Base-by-base conservation (phyloP, 2,113 vertebrate genomes). In the Corynorhinus townsendii region DNA sequence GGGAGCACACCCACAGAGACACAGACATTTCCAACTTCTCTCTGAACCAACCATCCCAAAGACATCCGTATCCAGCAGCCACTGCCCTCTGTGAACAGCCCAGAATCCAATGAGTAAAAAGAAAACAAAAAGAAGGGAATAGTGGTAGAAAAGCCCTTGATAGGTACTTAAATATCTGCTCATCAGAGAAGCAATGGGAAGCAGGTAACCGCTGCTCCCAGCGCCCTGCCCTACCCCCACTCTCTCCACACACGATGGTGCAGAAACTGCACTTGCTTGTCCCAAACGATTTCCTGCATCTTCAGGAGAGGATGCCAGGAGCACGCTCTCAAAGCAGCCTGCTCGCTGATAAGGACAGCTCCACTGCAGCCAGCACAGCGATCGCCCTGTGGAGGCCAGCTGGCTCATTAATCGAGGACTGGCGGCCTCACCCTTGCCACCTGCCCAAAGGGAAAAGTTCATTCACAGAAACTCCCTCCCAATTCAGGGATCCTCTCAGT, bases 351-450 rank as follows among this genome's bases (percentile, higher is more conserved):
- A 80, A 93, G 66, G 3, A 64, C 11, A 76, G 86, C 91, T 93
- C 88, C 87, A 84, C 86, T 76, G 90, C 66, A 81, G 71, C 38
- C 15, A 68, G 86, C 0, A 0, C 95, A 95, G 93, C 66, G 96
- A 89, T 86, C 45, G 0, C 11, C 76, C 77, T 62, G 82, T 83
- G 80, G 88, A 35, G 73, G 68, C 56, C 76, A 12, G 54, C 69
- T 56, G 89, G 72, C 86, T 92, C 66, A 62, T 3, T 35, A 73
- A 80, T 24, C 26, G 59, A 28, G 24, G 66, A 40, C 56, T 45
- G 77, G 56, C 62, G 47, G 26, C 72, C 90, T 96, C n/a, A 3
- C 66, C 76, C 92, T 47, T 96, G 89, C 73, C 94, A 89, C 86
- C 69, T 94, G 82, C 86, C 86, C 86, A 68, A 64, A 71, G 40